Evolutionary conservation across 1,140 invertebrate species (phyloP).

Genomic region (Arion vulgaris): DNA sequence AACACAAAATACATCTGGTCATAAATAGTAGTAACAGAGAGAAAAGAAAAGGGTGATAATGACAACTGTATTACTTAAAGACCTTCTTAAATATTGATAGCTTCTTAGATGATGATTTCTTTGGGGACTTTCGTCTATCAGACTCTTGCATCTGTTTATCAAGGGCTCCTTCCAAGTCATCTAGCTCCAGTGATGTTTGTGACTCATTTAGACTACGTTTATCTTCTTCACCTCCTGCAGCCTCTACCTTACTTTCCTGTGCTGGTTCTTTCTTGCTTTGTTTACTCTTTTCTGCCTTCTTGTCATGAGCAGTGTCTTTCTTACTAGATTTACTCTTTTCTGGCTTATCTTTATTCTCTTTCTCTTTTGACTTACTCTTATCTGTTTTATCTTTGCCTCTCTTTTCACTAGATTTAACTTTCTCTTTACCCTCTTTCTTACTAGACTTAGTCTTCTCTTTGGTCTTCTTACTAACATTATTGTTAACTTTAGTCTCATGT

Average conservation of each 20-base stretch:
- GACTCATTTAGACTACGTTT: not conserved
- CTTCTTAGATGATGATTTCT: conserved; percentile 46
- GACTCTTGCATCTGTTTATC: conserved; percentile 33
- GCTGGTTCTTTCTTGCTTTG: not conserved
- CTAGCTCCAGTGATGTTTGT: conserved; percentile 18
- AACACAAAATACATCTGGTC: not conserved
- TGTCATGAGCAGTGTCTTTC: conserved; percentile 7
- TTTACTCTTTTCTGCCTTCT: conserved; percentile 19
- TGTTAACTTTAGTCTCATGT: not conserved
- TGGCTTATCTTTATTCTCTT: not conserved
- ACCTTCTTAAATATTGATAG: conserved; percentile 44
- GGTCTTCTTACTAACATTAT: not conserved
- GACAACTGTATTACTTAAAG: conserved; percentile 32
- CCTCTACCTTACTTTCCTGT: not conserved
- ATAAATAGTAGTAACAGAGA: not conserved
- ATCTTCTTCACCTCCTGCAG: not conserved
- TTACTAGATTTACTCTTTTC: not conserved
- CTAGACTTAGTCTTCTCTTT: conserved; percentile 21
- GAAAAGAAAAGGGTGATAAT: not conserved
- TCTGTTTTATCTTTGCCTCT: conserved; percentile 1
- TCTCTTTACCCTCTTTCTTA: conserved; percentile 28
- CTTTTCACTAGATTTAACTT: not conserved
- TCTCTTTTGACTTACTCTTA: not conserved
- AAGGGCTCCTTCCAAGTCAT: conserved; percentile 31
- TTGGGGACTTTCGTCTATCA: conserved; percentile 19